phyloP scores from a whole-genome alignment of 2,113 vertebrate species.

The Emydura subglobosa region DNA sequence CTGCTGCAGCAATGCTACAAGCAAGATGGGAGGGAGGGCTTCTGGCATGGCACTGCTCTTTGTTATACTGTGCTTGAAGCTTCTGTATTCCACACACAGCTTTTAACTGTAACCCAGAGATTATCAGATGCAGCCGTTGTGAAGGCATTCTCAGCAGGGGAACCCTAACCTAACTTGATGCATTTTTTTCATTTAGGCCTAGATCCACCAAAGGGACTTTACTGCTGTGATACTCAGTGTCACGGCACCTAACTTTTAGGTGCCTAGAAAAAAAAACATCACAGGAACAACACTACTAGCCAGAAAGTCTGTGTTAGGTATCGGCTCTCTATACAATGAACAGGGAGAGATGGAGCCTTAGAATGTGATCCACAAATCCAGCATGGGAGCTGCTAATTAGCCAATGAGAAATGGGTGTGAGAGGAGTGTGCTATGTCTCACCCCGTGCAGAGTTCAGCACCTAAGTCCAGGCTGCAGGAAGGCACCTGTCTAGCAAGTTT shows the following conservation, averaged over 20 bases:
- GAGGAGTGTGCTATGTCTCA: not conserved
- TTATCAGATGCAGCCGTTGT: not conserved
- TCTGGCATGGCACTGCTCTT: not conserved
- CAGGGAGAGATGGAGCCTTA: not conserved
- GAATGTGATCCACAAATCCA: too few relatives aligned
- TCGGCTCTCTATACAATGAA: not conserved
- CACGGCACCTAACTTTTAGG: not conserved
- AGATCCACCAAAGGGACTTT: not conserved
- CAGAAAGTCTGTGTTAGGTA: not conserved
- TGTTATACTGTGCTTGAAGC: not conserved
- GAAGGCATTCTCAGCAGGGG: not conserved
- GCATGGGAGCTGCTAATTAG: not conserved
- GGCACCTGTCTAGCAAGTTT: too few relatives aligned
- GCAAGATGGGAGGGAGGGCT: not conserved
- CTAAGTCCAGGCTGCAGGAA: not conserved
- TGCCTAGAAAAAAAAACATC: not conserved
- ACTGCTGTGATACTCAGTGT: not conserved
- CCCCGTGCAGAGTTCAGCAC: too few relatives aligned
- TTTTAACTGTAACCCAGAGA: not conserved
- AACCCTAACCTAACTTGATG: not conserved
- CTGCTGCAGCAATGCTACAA: not conserved
- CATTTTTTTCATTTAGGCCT: not conserved
- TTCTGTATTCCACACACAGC: not conserved
- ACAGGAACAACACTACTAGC: not conserved
- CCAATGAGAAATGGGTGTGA: not conserved